Percentiles rank a stretch among this genome's conserved stretches.
Conservation (phyloP, 2,113 vertebrate genomes). For the Gulo gulo region DNA sequence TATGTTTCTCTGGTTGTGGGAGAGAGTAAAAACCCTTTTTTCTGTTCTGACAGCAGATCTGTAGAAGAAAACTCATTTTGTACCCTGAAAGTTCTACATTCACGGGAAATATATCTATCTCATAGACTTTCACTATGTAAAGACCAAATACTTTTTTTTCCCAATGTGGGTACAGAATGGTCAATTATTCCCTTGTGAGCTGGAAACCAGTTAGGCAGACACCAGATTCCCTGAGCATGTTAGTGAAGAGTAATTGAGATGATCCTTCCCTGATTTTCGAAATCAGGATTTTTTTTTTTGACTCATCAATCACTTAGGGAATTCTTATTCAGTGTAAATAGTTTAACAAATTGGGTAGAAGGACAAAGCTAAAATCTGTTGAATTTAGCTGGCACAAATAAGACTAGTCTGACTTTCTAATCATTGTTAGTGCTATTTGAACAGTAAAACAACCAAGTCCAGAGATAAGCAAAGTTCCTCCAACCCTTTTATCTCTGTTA, state of each 20-base stretch:
- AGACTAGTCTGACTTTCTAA: conserved; percentile 52
- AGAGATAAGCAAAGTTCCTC: conserved; percentile 54
- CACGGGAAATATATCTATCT: not conserved
- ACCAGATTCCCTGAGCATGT: not conserved
- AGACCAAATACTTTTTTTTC: not conserved
- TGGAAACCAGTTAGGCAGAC: conserved; percentile 30
- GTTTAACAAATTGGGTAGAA: conserved; percentile 50
- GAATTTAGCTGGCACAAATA: conserved; percentile 39
- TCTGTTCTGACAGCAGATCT: conserved; percentile 4
- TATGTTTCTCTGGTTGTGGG: not conserved
- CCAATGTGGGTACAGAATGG: conserved; percentile 12
- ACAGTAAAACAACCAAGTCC: conserved; percentile 46
- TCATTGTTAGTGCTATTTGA: conserved; percentile 40
- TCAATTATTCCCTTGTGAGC: not conserved
- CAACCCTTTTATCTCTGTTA: not conserved
- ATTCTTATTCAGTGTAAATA: conserved; percentile 39
- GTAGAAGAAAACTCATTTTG: conserved; percentile 34
- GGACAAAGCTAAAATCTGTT: conserved; percentile 47
- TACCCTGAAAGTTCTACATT: conserved; percentile 31
- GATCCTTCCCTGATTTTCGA: conserved; percentile 39
- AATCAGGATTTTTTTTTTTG: conserved; percentile 12
- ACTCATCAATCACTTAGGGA: conserved; percentile 3
- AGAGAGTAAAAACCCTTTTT: not conserved
- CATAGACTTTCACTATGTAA: not conserved
- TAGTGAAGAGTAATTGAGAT: conserved; percentile 17